These are phyloP conservation scores for Phoeniculus purpureus DNA, from an alignment of 2,797 vertebrate species.

Conservation along the genomic window DNA sequence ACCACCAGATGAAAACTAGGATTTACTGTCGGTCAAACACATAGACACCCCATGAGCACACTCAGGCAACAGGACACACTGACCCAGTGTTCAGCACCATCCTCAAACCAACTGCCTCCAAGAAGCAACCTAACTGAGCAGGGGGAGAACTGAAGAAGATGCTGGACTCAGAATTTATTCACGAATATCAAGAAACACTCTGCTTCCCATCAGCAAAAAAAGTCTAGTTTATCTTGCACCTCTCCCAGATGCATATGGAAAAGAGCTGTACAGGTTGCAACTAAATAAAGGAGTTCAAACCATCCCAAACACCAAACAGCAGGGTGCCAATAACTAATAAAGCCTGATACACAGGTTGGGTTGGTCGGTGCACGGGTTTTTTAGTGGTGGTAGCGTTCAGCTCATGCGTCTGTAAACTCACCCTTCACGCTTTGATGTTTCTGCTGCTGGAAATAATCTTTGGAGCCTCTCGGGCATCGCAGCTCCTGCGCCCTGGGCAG, in stretches of 20 bases:
- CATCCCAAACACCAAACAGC: not conserved
- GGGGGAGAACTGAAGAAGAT: not conserved
- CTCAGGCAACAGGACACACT: not conserved
- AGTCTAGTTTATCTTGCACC: not conserved
- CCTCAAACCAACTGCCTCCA: not conserved
- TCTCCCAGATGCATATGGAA: not conserved
- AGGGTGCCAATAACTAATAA: not conserved
- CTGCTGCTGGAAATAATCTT: constrained; percentile 67
- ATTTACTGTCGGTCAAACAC: constrained; percentile 18
- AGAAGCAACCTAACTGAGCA: not conserved
- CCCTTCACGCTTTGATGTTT: constrained; percentile 62
- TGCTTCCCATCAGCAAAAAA: not conserved
- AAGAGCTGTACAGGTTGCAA: not conserved
- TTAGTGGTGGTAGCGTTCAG: not conserved
- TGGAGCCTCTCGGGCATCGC: constrained; percentile 48
- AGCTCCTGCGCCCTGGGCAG: constrained; percentile 63
- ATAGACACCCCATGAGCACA: not conserved
- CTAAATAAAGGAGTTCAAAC: not conserved
- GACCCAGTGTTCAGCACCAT: not conserved
- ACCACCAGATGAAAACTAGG: not conserved
- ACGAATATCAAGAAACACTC: not conserved
- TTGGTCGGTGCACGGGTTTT: not conserved
- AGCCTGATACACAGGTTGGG: not conserved
- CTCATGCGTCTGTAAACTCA: constrained; percentile 47
- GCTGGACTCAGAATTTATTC: not conserved